Evolutionary conservation across 2,888 invertebrate species (phyloP), one percentile per base, ranked within the genome.

Genomic region (Xiphydria camelus): DNA sequence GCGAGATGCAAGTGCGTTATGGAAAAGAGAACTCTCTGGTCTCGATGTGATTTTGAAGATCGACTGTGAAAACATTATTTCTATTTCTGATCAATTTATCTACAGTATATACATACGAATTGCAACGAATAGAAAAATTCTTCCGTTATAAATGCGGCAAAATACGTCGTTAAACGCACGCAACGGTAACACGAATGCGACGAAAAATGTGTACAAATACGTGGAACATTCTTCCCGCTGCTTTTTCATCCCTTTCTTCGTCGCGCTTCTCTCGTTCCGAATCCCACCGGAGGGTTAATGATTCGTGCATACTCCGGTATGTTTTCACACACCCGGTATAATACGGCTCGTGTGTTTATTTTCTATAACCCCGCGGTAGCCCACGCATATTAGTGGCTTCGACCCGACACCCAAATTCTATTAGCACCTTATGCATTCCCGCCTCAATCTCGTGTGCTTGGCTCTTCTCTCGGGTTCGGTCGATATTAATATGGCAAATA

Each of bases 401-500:
- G 34, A 18, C 14, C 34, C 18, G 10, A 6, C 9, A 34, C 7
- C 34, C 19, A 34, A 18, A 18, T 34, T 34, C 29, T 34, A 34
- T 34, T 34, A 34, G 34, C 34, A 34, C 34, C 34, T 34, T 34
- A 34, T 34, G 34, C 12, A 34, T 34, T 34, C 34, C 9, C 14
- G 17, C 15, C 34, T 10, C 17, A 18, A 18, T 34, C 19, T 34
- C 9, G 3, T 14, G 34, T 34, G 34, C 34, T 10, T 6, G 23
- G n/a, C 23, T 23, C 23, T n/a, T 23, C 23, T 34, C 34, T 10
- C 6, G 10, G 10, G 15, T 4, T 10, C 34, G 10, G 34, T 7
- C 19, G 10, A 34, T 34, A 34, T 34, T 34, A 34, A 34, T 34
- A 34, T 34, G 10, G 34, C 34, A 34, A 34, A 34, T 18, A n/a